phyloP scores from a whole-genome alignment of 2,888 invertebrate species.

The Amphipyra tragopoginis region DNA sequence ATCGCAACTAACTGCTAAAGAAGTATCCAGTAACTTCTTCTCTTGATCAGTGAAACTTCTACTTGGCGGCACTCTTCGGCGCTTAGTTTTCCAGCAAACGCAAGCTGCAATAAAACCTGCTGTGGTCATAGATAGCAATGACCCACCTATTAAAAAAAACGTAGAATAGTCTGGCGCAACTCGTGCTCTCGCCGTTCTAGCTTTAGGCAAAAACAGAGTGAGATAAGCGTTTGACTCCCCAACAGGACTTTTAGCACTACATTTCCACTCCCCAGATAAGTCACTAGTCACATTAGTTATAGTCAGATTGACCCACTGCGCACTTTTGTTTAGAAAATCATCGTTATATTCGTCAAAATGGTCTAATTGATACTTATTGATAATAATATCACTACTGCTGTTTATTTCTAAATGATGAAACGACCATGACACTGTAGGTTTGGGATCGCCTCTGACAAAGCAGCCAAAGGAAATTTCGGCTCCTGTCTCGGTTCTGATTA shows the following conservation, averaged over 20 bases:
- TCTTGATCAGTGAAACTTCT: constrained; percentile 96
- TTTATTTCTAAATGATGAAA: constrained; percentile 90
- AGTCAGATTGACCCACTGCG: constrained; percentile 94
- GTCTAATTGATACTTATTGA: constrained; percentile 73
- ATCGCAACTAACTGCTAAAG: constrained; percentile 91
- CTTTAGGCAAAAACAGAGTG: constrained; percentile 85
- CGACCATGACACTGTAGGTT: constrained; percentile 94
- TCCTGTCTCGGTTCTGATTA: constrained; percentile 93
- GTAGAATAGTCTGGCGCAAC: constrained; percentile 93
- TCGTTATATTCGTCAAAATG: constrained; percentile 80
- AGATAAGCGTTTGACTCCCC: constrained; percentile 91
- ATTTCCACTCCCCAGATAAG: constrained; percentile 96
- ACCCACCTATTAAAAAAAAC: constrained; percentile 92
- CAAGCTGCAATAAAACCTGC: constrained; percentile 89
- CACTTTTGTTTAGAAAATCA: constrained; percentile 84
- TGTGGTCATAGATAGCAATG: constrained; percentile 92
- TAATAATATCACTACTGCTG: constrained; percentile 78
- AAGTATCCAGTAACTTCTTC: constrained; percentile 95
- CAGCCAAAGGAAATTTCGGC: constrained; percentile 96
- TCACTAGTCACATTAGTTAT: constrained; percentile 95
- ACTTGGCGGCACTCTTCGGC: constrained; percentile 92
- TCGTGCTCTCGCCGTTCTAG: constrained; percentile 94
- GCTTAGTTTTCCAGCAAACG: constrained; percentile 91
- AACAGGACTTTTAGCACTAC: constrained; percentile 93
- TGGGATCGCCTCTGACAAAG: constrained; percentile 94